Conservation (phyloP, 2,888 invertebrate genomes). For the Lapara coniferarum region DNA sequence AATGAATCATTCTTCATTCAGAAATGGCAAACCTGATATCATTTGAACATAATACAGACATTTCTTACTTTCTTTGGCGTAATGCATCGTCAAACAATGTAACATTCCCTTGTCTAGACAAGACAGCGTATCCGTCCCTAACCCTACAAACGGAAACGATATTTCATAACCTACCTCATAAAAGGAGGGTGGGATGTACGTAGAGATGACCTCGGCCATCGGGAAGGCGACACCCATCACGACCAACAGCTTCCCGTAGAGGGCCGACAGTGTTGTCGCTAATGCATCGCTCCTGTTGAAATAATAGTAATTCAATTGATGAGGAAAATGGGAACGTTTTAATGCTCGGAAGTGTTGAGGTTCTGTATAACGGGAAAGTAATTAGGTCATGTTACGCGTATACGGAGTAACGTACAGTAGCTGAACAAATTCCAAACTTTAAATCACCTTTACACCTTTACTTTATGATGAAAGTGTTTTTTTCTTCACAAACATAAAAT, state of each 20-base stretch:
- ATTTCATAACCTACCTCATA: constrained; percentile 87
- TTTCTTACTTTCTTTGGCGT: not conserved
- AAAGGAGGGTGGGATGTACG: constrained; percentile 96
- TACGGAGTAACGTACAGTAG: not conserved
- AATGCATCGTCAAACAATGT: not conserved
- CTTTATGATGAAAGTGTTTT: too few relatives aligned
- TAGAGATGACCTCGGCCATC: constrained; percentile 97
- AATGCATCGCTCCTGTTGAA: constrained; percentile 89
- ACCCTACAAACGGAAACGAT: constrained; percentile 30
- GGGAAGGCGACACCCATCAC: constrained; percentile 98
- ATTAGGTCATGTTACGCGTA: not conserved
- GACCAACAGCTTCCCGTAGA: constrained; percentile 96
- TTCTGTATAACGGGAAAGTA: not conserved
- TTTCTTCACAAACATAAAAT: too few relatives aligned
- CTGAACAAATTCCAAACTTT: too few relatives aligned
- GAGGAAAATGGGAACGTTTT: not conserved
- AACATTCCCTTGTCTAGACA: constrained; percentile 12
- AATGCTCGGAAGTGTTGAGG: not conserved
- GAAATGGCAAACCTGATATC: not conserved
- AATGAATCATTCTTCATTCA: too few relatives aligned
- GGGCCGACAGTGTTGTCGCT: constrained; percentile 94
- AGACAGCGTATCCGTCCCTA: constrained; percentile 11
- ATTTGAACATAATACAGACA: not conserved
- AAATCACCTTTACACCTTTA: too few relatives aligned
- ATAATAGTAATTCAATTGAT: constrained; percentile 36